Conservation (phyloP, 2,888 invertebrate species). For the Heliothis peltigera region DNA sequence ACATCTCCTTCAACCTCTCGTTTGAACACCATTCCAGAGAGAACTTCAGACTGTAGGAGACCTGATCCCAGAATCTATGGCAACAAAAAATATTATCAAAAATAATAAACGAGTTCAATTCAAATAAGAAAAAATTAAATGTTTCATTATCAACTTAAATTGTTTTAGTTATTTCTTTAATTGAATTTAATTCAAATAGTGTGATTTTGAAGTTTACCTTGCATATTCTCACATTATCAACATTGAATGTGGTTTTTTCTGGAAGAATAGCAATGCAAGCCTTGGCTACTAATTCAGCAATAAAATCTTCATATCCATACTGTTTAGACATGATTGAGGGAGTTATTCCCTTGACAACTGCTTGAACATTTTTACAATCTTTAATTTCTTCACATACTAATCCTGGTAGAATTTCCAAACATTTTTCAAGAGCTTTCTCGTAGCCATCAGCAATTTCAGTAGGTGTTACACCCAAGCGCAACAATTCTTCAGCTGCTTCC, state of each 20-base stretch:
- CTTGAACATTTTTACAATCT: conserved; percentile 91
- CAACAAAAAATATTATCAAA: no score
- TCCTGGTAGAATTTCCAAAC: conserved; percentile 96
- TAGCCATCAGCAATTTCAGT: conserved; percentile 99
- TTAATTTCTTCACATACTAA: conserved; percentile 94
- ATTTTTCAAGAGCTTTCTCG: conserved; percentile 96
- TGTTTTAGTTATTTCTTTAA: no score
- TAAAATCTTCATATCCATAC: conserved; percentile 98
- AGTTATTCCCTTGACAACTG: conserved; percentile 93
- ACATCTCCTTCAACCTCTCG: conserved; percentile 98
- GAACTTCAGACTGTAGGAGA: conserved; percentile 93
- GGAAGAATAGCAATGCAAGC: conserved; percentile 97
- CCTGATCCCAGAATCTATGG: conserved; percentile 95
- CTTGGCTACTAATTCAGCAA: conserved; percentile 95
- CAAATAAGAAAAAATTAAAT: no score
- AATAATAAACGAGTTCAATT: no score
- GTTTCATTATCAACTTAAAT: no score
- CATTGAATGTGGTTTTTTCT: conserved; percentile 97
- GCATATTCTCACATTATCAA: conserved; percentile 98
- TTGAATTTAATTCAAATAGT: neutral
- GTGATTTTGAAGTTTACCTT: conserved; percentile 90
- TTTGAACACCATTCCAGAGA: conserved; percentile 99
- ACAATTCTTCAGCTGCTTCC: conserved; percentile 97
- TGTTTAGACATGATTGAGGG: conserved; percentile 99
- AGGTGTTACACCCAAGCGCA: conserved; percentile 98